A percentile compares a stretch with the other conserved stretches of the same genome.
phyloP scores from a whole-genome alignment of 2,888 invertebrate genomes.

The Andrena dorsata region DNA sequence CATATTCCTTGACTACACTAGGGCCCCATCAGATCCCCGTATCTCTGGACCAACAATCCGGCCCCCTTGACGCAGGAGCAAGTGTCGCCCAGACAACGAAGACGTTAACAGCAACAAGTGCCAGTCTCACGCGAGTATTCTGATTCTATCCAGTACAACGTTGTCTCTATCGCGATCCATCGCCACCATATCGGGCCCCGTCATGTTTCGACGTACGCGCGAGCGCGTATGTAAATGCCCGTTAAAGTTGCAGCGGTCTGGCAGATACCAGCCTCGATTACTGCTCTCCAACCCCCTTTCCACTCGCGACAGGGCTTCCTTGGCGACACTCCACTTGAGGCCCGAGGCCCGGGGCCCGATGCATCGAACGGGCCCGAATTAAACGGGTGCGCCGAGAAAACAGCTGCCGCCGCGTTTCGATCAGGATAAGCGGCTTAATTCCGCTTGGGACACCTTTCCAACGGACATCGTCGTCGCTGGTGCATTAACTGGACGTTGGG shows the following conservation, averaged over 20 bases:
- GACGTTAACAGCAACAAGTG: constrained; percentile 58
- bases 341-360: constrained; percentile 57
- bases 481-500: constrained; percentile 44
- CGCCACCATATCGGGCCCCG: constrained; percentile 30
- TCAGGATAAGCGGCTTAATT: constrained; percentile 72
- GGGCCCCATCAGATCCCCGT: too few species aligned
- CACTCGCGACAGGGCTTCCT: constrained; percentile 45
- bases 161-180: constrained; percentile 33
- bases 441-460: constrained; percentile 68
- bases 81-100: constrained; percentile 36
- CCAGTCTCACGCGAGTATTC: constrained; percentile 40
- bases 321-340: constrained; percentile 57
- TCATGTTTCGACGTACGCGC: constrained; percentile 40
- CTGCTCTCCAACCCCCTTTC: constrained; percentile 12
- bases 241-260: constrained; percentile 49
- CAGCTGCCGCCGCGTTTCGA: constrained; percentile 68
- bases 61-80: constrained; percentile 19
- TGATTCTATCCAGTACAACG: constrained; percentile 42
- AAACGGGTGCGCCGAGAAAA: constrained; percentile 68
- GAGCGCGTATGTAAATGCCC: constrained; percentile 53
- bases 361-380: constrained; percentile 65
- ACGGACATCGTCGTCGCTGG: constrained; percentile 42
- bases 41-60: not conserved
- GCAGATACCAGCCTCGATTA: constrained; percentile 66
- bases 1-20: too few species aligned